Evolutionary conservation across 2,797 vertebrate genomes (phyloP).

Genomic region (Sebastes itinus): DNA sequence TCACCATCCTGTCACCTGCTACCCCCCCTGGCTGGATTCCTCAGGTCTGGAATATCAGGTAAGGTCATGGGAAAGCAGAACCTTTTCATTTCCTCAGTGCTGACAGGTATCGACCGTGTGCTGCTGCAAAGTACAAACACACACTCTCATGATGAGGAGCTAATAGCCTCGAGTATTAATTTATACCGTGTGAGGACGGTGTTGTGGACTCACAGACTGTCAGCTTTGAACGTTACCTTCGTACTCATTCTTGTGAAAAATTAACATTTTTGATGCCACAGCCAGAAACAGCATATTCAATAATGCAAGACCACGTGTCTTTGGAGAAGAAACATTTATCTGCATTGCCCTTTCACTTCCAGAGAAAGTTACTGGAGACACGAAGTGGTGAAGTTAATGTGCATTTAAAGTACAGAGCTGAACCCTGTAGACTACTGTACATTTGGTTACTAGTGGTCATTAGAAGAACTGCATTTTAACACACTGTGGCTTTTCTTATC

Average conservation of each 20-base stretch:
- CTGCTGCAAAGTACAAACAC: background rate
- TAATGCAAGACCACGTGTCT: background rate
- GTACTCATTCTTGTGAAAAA: background rate
- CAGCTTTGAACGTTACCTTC: background rate
- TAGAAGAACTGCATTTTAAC: background rate
- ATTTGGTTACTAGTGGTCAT: background rate
- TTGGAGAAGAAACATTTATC: background rate
- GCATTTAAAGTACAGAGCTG: background rate
- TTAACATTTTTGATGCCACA: background rate
- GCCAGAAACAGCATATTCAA: background rate
- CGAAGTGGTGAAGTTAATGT: background rate
- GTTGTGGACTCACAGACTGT: background rate
- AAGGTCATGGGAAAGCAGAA: slow-evolving; percentile 39
- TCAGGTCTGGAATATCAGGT: slow-evolving; percentile 15
- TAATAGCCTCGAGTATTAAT: background rate
- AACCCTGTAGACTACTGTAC: too few relatives aligned
- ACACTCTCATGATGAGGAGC: background rate
- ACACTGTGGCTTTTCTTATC: background rate
- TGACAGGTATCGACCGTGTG: slow-evolving; percentile 38
- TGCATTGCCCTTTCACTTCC: background rate
- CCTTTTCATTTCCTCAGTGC: slow-evolving; percentile 53
- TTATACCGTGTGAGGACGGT: background rate
- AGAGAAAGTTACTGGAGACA: background rate
- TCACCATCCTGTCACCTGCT: slow-evolving; percentile 30
- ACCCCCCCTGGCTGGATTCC: slow-evolving; percentile 30